These are phyloP conservation scores for cattle (Bos taurus) DNA, from an alignment of 2,113 vertebrate genomes.

Conservation along the genomic window DNA sequence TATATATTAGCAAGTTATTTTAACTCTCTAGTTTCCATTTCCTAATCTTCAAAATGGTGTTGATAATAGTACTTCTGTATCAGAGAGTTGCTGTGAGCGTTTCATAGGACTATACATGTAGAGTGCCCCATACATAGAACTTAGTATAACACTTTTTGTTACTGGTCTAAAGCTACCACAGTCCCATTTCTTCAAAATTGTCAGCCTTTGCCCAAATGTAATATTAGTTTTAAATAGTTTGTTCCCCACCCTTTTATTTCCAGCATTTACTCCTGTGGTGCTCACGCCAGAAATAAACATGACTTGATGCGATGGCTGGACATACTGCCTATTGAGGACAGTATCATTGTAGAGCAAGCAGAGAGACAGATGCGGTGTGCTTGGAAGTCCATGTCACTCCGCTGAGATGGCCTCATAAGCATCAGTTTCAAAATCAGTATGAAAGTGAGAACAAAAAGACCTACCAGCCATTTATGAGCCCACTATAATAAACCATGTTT, in stretches of 20 bases:
- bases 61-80: not conserved
- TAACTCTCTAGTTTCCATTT: not conserved
- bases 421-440: not conserved
- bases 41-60: not conserved
- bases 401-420: not conserved
- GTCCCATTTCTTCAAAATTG: not conserved
- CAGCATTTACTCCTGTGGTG: not conserved
- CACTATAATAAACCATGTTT: not conserved
- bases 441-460: not conserved
- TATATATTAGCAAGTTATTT: not conserved
- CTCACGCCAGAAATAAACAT: not conserved
- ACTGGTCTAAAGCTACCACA: not conserved
- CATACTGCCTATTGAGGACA: not conserved
- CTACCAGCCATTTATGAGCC: not conserved
- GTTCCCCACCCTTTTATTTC: not conserved
- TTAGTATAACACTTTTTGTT: not conserved
- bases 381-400: too few species aligned
- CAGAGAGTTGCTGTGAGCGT: not conserved
- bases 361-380: not conserved
- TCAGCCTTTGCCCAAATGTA: not conserved
- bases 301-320: not conserved
- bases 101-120: not conserved
- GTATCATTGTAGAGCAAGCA: not conserved
- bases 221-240: not conserved
- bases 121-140: not conserved